Base-by-base conservation (phyloP, 1,140 invertebrate genomes). In the Tetragnatha versicolor region DNA sequence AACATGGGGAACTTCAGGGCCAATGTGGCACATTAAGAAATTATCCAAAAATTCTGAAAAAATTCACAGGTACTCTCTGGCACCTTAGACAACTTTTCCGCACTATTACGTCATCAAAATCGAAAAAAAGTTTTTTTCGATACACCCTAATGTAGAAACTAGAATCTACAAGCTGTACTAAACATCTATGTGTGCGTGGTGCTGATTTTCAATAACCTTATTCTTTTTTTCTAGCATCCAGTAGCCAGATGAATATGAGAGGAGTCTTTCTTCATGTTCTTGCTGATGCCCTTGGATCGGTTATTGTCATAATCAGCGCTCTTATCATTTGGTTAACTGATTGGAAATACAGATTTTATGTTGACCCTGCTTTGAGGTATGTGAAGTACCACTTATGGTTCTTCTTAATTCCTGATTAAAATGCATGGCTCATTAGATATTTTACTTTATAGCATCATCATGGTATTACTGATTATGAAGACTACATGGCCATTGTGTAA, bases 251-350 rank as follows among this genome's bases (percentile, higher is more conserved):
- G 91, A 99, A 99, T 85, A 98, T 98, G 94, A 89, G 93, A 63
- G 97, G 96, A 17, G 98, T 98, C 0, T 99, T 99, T 85, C 88
- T 99, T 51, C 98, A 99, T 86, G 93, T 99, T 7, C 85, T 99
- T 5, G 98, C 96, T 35, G 98, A 99, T 88, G 97, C 97, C 31
- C 86, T 98, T 37, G 91, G 91, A 60, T 99, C 98, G 2, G 92
- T 99, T 0, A 97, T 99, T 84, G 98, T 99, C 7, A 93, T 99
- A 27, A 85, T 89, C 17, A 98, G 96, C 61, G 96, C 96, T 7
- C 85, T 97, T 45, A 89, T 95, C 37, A 95, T 98, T 35, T 94
- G 93, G 92, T 86, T 92, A 47, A 96, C 94, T 0, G 88, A 95
- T 3, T 96, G 93, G 91, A 83, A 92, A 77, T 87, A 89, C 84